Base-by-base conservation (phyloP, 2,888 invertebrate genomes). In the Eupeodes latifasciatus region DNA sequence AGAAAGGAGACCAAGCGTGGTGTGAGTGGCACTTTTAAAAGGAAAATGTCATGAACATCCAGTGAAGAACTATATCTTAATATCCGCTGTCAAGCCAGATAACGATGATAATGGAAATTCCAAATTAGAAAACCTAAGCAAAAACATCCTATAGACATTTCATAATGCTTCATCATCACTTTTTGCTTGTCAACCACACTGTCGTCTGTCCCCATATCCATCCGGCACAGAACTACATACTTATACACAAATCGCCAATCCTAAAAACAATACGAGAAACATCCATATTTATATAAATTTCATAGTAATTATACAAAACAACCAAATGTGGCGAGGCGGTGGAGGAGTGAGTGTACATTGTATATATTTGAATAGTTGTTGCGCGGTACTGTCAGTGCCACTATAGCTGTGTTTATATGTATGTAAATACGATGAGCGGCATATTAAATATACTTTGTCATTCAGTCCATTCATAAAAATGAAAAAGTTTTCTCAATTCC, bases 401-500 rank as follows among this genome's bases (percentile, higher is more conserved):
- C 27, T 27, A 27, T 27, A 27, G 27, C 27, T 27, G 27, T 27
- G 27, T 27, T 27, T 27, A 27, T 27, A 27, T 27, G n/a, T n/a
- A 27, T 27, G 27, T 27, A 27, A 27, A 4, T 51, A 51, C 34
- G 14, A 59, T 19, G 40, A 69, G 64, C 44, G 59, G 49, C 47
- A 66, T 27, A 11, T 49, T 61, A 74, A 19, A 66, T 40, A 66
- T 40, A 80, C 57, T 69, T 76, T 82, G 79, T 86, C 79, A 86
- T 86, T 69, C 66, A 66, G 71, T 57, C 59, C 82, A 85, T 76
- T 85, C 81, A 81, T 87, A 83, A 80, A 87, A 83, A 83, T 83
- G 66, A 83, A 87, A 87, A 87, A 83, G 83, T 83, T 83, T 87
- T 72, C 83, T 87, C 86, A 87, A 87, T 87, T 87, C 80, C 71